Base-by-base conservation (phyloP, 2,888 invertebrate species). In the Phaonia tiefii region DNA sequence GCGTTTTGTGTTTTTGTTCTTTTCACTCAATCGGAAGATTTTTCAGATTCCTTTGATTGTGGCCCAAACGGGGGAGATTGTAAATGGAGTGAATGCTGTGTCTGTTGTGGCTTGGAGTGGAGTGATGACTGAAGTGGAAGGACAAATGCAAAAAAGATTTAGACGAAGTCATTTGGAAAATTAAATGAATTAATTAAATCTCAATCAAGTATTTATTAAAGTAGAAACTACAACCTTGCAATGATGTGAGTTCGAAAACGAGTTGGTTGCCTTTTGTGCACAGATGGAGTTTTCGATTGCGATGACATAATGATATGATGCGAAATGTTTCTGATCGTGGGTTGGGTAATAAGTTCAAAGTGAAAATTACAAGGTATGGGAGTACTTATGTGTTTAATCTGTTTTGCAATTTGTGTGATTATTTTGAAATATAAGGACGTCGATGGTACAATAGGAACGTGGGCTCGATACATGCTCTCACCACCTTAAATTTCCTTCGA, bases 141-240 rank as follows among this genome's bases (percentile, higher is more conserved):
- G 71, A 69, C 74, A 75, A 69, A 75, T 75, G 75, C 56, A 71
- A 70, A 71, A 58, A 75, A n/a, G n/a, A 73, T 79, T 75, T 44
- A 85, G 85, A 86, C 86, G 86, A 89, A 90, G 88, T 90, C 90
- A 90, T 88, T 88, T 89, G 88, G 90, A 90, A 90, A 90, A 90
- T 90, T 90, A 89, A 90, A 90, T 90, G 89, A 90, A 90, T 90
- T 90, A 90, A 90, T 90, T 90, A 90, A 90, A 90, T 89, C 90
- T 89, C 90, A 90, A 90, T 90, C 90, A 90, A 63, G 89, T 87
- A 89, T 89, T 89, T 89, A 90, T 90, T 90, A 89, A 81, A 88
- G 89, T 89, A 83, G 51, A 84, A 80, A 80, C 73, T 71, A 46
- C 67, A 75, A 11, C 39, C 67, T 74, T 78, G 69, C 74, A 63